Base-by-base conservation (phyloP, 2,113 vertebrate species). In the Arothron firmamentum region DNA sequence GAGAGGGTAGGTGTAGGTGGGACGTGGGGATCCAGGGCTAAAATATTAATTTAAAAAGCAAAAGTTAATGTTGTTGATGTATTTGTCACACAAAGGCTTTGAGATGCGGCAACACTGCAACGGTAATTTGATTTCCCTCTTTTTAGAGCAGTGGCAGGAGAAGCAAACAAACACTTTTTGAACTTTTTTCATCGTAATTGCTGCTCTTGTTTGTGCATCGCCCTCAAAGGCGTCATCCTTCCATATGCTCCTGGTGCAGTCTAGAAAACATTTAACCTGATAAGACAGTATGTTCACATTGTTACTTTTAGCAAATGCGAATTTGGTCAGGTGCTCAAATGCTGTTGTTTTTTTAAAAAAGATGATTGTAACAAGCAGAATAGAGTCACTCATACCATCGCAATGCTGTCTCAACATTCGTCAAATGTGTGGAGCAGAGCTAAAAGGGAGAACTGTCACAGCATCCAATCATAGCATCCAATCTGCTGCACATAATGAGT, bases 261-360 rank as follows among this genome's bases (percentile, higher is more conserved):
- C 78, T 76, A 72, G 73, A 82, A 85, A 87, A 85, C 57, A 86
- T 79, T 78, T 79, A 82, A 76, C 75, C 82, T 73, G 85, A 87
- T 89, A 83, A 87, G 65, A 57, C 11, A 34, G 68, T 56, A 79
- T 63, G 61, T 58, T 65, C 74, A 56, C 21, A 63, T 57, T 80
- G 71, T 72, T 72, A 78, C 74, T 67, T 58, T 58, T 59, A 28
- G 73, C 62, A 79, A 82, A 81, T 77, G 65, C 6, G 82, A 75
- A 59, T 48, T 70, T 80, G 45, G 43, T 81, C 76, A 62, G 65
- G 61, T 70, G 82, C 59, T 65, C 67, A 70, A 71, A 71, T 17
- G 70, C n/a, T n/a, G n/a, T n/a, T n/a, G n/a, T n/a, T n/a, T n/a
- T n/a, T 53, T 45, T 45, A 17, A 15, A 59, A 15, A 16, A 6